These are phyloP conservation scores for Pentalonia nigronervosa DNA, from an alignment of 1,140 invertebrate species.

Conservation along the genomic window DNA sequence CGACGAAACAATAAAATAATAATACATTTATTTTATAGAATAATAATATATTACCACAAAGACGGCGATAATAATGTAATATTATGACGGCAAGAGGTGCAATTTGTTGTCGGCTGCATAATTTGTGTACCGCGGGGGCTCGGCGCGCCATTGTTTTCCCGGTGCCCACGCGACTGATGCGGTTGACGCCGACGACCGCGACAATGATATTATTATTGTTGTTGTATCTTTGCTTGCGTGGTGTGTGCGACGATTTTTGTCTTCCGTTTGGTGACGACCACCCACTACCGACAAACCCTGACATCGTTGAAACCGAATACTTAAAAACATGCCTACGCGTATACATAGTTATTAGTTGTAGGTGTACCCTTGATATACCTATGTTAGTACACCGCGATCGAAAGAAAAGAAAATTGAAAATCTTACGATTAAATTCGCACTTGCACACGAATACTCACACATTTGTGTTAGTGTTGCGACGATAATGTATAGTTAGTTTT, in stretches of 20 bases:
- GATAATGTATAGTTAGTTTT: background rate
- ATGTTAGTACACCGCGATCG: background rate
- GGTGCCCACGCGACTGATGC: background rate
- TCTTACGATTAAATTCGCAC: background rate
- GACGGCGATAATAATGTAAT: background rate
- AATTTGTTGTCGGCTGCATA: background rate
- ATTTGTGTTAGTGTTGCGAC: background rate
- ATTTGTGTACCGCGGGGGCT: background rate
- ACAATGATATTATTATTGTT: background rate
- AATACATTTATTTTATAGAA: background rate
- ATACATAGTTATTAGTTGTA: background rate
- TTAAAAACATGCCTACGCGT: background rate
- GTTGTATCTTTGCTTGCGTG: background rate
- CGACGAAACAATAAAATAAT: background rate
- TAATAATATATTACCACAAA: background rate
- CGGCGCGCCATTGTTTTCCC: background rate
- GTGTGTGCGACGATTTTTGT: background rate
- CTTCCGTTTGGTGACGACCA: background rate
- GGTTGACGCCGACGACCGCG: background rate
- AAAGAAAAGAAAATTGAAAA: background rate
- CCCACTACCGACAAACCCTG: background rate
- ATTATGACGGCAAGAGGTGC: background rate
- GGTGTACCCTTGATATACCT: background rate
- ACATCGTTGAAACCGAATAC: background rate
- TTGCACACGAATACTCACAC: background rate